Percentiles rank a stretch among this genome's conserved stretches.
These are phyloP conservation scores for Aphaenogaster rudis DNA, from an alignment of 1,140 invertebrate species.

Conservation along the genomic window DNA sequence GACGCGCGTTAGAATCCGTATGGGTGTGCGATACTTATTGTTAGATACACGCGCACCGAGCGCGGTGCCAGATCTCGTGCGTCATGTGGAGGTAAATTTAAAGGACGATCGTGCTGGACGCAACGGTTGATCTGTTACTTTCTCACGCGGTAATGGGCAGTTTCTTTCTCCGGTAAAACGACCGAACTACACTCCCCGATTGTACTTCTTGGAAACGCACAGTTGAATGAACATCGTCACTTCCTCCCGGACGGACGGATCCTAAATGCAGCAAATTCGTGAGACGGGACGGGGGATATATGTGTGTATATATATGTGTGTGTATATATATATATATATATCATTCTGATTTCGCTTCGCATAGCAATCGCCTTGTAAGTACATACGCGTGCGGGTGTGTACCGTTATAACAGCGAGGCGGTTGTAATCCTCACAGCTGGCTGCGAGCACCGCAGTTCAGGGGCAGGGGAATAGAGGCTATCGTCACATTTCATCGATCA, in stretches of 20 bases:
- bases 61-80: background rate
- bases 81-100: constrained; percentile 35
- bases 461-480: constrained; percentile 44
- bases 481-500: constrained; percentile 81
- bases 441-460: constrained; percentile 65
- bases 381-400: constrained; percentile 69
- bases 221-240: constrained; percentile 56
- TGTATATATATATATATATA: background rate
- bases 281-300: background rate
- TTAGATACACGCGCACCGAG: background rate
- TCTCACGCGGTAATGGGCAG: constrained; percentile 79
- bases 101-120: constrained; percentile 23
- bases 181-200: constrained; percentile 61
- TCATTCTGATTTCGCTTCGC: constrained; percentile 68
- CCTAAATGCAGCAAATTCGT: background rate
- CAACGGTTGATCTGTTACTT: constrained; percentile 76
- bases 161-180: constrained; percentile 72
- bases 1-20: background rate
- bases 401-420: constrained; percentile 73
- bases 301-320: background rate
- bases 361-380: constrained; percentile 61
- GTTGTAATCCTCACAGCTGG: constrained; percentile 76
- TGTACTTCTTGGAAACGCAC: constrained; percentile 76
- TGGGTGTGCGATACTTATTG: background rate
- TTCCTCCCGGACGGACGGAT: constrained; percentile 45